These are phyloP conservation scores for Tachuris rubrigastra DNA, from an alignment of 2,113 vertebrate species.

Conservation along the genomic window DNA sequence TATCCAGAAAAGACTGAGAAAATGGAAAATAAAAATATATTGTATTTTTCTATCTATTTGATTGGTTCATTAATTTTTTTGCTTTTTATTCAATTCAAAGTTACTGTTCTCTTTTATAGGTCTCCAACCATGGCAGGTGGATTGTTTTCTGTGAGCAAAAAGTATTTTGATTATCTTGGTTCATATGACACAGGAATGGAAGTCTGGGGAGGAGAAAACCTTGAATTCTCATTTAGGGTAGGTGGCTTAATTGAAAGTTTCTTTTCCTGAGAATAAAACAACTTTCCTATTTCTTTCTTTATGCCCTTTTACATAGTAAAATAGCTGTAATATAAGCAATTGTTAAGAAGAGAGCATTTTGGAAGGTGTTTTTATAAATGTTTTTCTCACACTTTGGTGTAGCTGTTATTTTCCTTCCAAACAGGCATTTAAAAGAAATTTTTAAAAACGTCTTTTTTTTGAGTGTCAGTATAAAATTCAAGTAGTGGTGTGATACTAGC, in stretches of 20 bases:
- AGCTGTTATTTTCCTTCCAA: not conserved
- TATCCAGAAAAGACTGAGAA: not conserved
- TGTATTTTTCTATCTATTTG: not conserved
- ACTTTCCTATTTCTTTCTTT: not conserved
- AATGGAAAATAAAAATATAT: not conserved
- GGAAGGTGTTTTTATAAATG: not conserved
- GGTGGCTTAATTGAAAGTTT: conserved; percentile 39
- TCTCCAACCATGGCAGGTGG: conserved; percentile 99
- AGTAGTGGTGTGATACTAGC: not conserved
- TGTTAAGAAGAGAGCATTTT: not conserved
- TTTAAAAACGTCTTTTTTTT: not conserved
- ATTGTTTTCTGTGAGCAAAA: conserved; percentile 92
- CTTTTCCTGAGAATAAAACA: not conserved
- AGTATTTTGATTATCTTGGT: conserved; percentile 94
- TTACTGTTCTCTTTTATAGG: conserved; percentile 62
- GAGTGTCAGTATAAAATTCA: not conserved
- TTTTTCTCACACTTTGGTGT: not conserved
- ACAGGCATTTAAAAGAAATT: not conserved
- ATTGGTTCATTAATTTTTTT: not conserved
- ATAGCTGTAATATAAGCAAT: not conserved
- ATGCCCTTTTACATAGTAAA: not conserved
- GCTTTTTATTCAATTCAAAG: not conserved
- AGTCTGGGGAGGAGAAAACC: conserved; percentile 99
- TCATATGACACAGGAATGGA: conserved; percentile 99
- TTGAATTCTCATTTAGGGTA: conserved; percentile 98